Evolutionary conservation across 2,113 vertebrate genomes (phyloP).

Genomic region (Dipodomys stephensi): DNA sequence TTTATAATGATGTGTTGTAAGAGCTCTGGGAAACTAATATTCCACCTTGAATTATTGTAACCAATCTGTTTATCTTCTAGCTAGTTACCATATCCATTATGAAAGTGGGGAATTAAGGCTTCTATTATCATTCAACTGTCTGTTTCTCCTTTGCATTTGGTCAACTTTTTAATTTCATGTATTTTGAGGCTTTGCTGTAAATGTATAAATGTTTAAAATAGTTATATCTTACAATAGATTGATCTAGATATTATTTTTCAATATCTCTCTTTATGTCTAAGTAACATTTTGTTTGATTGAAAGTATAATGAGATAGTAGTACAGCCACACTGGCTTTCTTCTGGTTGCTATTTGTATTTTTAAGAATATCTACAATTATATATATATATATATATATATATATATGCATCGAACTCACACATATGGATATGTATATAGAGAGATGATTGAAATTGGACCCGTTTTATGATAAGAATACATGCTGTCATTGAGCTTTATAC

Average conservation of each 20-base stretch:
- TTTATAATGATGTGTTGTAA: background rate
- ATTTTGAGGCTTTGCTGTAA: background rate
- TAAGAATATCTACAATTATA: no score
- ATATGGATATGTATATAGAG: background rate
- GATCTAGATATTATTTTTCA: background rate
- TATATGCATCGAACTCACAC: no score
- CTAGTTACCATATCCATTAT: background rate
- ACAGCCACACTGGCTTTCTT: background rate
- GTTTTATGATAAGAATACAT: background rate
- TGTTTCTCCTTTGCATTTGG: background rate
- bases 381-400: no score
- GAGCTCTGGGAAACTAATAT: background rate
- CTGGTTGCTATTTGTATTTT: background rate
- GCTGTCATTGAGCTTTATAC: background rate
- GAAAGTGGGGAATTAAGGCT: background rate
- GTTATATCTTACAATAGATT: background rate
- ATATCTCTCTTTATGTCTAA: background rate
- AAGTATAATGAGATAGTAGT: background rate
- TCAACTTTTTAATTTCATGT: background rate
- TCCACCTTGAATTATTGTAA: background rate
- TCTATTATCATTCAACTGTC: background rate
- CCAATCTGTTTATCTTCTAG: background rate
- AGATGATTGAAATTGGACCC: background rate
- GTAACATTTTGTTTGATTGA: background rate
- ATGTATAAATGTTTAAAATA: background rate